Conservation (phyloP, 1,140 invertebrate species). For the Danaus plexippus region DNA sequence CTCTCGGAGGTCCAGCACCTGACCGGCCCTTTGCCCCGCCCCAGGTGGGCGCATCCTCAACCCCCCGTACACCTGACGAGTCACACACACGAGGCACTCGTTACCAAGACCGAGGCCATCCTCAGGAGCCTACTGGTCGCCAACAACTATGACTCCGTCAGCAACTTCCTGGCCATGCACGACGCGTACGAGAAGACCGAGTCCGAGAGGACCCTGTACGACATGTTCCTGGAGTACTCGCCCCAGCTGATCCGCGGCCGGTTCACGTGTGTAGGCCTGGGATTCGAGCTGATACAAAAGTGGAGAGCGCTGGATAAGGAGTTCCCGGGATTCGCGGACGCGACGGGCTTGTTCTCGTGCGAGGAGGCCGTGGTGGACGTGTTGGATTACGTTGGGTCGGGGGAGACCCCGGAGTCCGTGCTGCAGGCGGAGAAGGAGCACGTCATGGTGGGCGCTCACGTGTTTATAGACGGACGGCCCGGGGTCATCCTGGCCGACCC, state of each 20-base stretch:
- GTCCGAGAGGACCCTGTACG: slow-evolving; percentile 27
- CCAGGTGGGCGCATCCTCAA: slow-evolving; percentile 71
- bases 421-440: slow-evolving; percentile 88
- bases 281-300: slow-evolving; percentile 81
- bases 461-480: slow-evolving; percentile 79
- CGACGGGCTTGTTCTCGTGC: slow-evolving; percentile 86
- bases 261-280: slow-evolving; percentile 91
- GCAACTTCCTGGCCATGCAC: slow-evolving; percentile 87
- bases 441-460: slow-evolving; percentile 84
- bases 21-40: slow-evolving; percentile 75
- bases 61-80: slow-evolving; percentile 76
- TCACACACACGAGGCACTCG: slow-evolving; percentile 82
- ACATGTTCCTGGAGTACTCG: slow-evolving; percentile 72
- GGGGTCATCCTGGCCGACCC: slow-evolving; percentile 89
- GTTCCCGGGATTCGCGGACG: slow-evolving; percentile 76
- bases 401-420: slow-evolving; percentile 71
- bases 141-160: slow-evolving; percentile 89
- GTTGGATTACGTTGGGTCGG: slow-evolving; percentile 76
- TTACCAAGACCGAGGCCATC: slow-evolving; percentile 80
- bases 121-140: slow-evolving; percentile 83
- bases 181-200: slow-evolving; percentile 74
- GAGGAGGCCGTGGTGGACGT: slow-evolving; percentile 86
- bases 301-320: slow-evolving; percentile 63
- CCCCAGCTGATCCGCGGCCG: slow-evolving; percentile 83
- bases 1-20: slow-evolving; percentile 46